phyloP scores from a whole-genome alignment of 1,140 invertebrate genomes.

The Lucilia cuprina region DNA sequence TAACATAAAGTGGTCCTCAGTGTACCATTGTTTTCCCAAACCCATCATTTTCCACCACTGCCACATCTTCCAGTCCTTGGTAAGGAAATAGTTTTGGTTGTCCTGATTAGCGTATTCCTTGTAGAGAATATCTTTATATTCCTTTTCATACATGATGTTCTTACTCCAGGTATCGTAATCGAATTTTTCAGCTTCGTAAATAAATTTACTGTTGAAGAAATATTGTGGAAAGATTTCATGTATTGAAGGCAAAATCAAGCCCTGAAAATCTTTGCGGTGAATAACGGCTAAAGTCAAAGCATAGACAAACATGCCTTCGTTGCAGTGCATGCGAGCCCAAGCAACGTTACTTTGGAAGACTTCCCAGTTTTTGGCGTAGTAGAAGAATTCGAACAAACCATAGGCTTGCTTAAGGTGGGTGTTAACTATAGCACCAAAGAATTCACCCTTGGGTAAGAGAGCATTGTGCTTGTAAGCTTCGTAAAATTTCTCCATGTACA shows the following conservation, averaged over 20 bases:
- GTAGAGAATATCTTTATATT: conserved; percentile 35
- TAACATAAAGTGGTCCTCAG: conserved; percentile 50
- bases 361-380: conserved; percentile 70
- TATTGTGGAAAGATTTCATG: conserved; percentile 70
- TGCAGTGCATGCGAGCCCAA: conserved; percentile 68
- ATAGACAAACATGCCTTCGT: conserved; percentile 69
- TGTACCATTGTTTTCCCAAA: conserved; percentile 51
- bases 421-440: conserved; percentile 64
- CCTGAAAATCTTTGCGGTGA: conserved; percentile 67
- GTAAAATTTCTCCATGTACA: conserved; percentile 40
- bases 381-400: conserved; percentile 67
- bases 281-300: conserved; percentile 68
- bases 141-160: conserved; percentile 37
- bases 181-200: conserved; percentile 41
- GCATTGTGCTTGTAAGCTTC: conserved; percentile 44
- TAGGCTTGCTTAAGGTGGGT: conserved; percentile 63
- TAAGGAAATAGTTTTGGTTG: conserved; percentile 47
- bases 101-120: conserved; percentile 51
- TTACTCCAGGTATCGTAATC: conserved; percentile 41
- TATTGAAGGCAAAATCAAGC: conserved; percentile 68
- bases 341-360: conserved; percentile 71
- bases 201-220: conserved; percentile 59
- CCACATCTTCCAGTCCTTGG: conserved; percentile 63
- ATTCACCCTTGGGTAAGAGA: conserved; percentile 64
- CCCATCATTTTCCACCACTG: conserved; percentile 61